Evolutionary conservation across 2,888 invertebrate genomes (phyloP).

Genomic region (Philhelius pedissequus): DNA sequence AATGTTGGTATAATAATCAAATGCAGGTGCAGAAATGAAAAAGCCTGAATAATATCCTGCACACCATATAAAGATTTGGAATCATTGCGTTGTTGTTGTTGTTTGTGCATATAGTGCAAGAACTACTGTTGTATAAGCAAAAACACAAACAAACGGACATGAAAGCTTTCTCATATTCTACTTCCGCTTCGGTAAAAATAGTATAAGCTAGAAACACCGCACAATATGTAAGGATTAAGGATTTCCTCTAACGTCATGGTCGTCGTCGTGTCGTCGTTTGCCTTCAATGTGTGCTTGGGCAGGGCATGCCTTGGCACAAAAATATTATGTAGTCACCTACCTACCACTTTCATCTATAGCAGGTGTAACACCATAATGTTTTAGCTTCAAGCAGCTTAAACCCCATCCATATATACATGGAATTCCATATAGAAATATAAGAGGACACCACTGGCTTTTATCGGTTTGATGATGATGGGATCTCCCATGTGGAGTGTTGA

Average conservation of each 20-base stretch:
- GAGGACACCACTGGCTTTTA: not conserved
- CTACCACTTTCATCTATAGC: not conserved
- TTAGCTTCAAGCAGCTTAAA: not conserved
- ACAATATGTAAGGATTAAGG: conserved; percentile 37
- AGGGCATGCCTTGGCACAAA: not conserved
- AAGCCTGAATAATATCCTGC: conserved; percentile 17
- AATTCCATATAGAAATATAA: no score
- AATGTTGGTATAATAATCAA: conserved; percentile 6
- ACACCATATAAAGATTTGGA: conserved; percentile 13
- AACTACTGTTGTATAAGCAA: not conserved
- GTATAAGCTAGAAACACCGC: not conserved
- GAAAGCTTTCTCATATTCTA: conserved; percentile 30
- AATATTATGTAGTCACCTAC: not conserved
- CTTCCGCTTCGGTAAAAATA: conserved; percentile 34
- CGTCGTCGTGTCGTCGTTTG: not conserved
- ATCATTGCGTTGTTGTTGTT: not conserved
- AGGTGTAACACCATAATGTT: not conserved
- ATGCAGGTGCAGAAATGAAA: conserved; percentile 30
- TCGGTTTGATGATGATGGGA: conserved; percentile 2
- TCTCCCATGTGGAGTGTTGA: not conserved
- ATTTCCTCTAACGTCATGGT: conserved; percentile 18
- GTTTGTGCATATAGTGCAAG: not conserved
- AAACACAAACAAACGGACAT: conserved; percentile 15
- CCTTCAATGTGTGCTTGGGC: not conserved
- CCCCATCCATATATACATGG: not conserved